A percentile compares a stretch with the other conserved stretches of the same genome.
These are phyloP conservation scores for Caenorhabditis plicata DNA, from an alignment of 2,888 invertebrate genomes.

Conservation along the genomic window DNA sequence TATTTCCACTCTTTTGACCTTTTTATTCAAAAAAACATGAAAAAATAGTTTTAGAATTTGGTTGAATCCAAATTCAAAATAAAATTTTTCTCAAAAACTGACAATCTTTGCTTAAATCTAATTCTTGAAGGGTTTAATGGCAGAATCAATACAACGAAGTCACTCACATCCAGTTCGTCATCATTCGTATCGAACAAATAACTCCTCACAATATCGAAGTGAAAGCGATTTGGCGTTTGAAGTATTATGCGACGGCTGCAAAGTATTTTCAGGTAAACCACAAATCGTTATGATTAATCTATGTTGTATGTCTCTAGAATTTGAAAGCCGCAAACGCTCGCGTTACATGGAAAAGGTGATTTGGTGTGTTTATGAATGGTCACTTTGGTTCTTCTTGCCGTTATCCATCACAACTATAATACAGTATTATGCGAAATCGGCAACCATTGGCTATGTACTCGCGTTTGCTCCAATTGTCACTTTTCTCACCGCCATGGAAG, in stretches of 20 bases:
- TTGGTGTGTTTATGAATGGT: conserved; percentile 4
- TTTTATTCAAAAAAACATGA: too few species aligned
- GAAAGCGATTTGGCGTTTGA: neutral
- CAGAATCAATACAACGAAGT: too few species aligned
- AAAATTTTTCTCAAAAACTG: too few species aligned
- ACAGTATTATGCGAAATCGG: neutral
- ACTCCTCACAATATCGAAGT: too few species aligned
- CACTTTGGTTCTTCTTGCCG: conserved; percentile 1
- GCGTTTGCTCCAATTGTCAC: neutral
- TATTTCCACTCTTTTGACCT: too few species aligned
- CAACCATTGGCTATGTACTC: neutral
- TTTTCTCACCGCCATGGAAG: neutral
- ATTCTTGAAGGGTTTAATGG: too few species aligned
- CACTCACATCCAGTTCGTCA: neutral
- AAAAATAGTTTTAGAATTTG: too few species aligned
- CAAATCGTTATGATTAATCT: neutral
- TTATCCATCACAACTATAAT: neutral
- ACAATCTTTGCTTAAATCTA: too few species aligned
- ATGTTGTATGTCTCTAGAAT: neutral
- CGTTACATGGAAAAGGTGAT: neutral
- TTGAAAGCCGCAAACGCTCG: neutral
- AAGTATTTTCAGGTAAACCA: neutral
- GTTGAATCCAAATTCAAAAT: too few species aligned
- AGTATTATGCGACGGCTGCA: neutral
- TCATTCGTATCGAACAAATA: neutral